A percentile compares a stretch with the other conserved stretches of the same genome.
phyloP scores from a whole-genome alignment of 2,888 invertebrate genomes.

The Ornithoptera priamus region DNA sequence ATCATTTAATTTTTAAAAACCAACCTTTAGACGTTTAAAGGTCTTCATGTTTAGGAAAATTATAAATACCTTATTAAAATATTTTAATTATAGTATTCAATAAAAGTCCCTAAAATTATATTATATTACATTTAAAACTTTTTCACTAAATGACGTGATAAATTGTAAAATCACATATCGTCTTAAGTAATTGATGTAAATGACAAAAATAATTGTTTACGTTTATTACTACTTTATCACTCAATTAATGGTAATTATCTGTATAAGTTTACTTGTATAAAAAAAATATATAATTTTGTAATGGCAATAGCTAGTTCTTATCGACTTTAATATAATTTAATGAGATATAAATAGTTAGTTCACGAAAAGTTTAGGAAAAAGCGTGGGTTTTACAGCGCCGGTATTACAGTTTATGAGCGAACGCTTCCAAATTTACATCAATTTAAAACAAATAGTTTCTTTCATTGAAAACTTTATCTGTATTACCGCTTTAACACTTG shows the following conservation, averaged over 20 bases:
- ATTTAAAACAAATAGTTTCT: not conserved
- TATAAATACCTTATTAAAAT: too few species aligned
- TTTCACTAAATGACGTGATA: too few species aligned
- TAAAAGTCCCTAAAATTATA: too few species aligned
- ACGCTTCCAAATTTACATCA: conserved; percentile 4
- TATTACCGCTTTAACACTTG: not conserved
- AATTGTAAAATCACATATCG: not conserved
- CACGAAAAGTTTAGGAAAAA: conserved; percentile 7
- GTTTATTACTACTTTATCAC: conserved; percentile 7
- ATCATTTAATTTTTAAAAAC: too few species aligned
- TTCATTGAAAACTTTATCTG: not conserved
- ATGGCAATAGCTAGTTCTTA: conserved; percentile 7
- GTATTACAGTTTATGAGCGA: conserved; percentile 1
- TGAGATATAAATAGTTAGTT: conserved; percentile 20
- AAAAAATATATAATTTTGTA: conserved; percentile 5
- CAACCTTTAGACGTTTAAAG: too few species aligned
- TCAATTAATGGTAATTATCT: conserved; percentile 20
- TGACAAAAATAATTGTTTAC: conserved; percentile 5
- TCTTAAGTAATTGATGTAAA: conserved; percentile 17
- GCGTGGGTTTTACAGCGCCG: conserved; percentile 6
- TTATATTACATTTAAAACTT: not conserved
- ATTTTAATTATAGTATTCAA: too few species aligned
- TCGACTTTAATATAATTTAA: conserved; percentile 22
- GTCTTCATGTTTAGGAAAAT: too few species aligned
- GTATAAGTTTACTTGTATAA: conserved; percentile 8